Evolutionary conservation across 1,140 invertebrate genomes (phyloP), one percentile per base, ranked within the genome.

Genomic region (Lepidurus couesii): DNA sequence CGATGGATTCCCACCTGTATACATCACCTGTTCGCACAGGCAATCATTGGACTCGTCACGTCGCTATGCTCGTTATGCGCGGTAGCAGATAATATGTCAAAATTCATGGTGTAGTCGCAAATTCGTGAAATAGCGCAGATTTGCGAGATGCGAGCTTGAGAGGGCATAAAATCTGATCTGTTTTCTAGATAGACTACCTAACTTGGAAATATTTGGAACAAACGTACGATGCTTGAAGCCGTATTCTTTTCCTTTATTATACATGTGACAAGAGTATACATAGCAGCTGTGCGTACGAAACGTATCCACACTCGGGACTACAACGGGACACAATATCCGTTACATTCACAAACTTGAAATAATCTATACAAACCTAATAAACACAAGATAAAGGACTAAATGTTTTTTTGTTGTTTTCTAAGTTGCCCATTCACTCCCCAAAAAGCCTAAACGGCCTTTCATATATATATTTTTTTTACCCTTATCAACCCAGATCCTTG

Each of bases 201-300:
- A 34, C 26, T 34, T 3, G 26, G 34, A 4, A 10, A 3, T 47
- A 16, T 47, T 10, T 47, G 16, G 1, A 11, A 47, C 4, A 47
- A 47, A 47, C 1, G 45, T 16, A 47, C 10, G 45, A 21, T 65
- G 8, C 16, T 65, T 65, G 21, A 65, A 65, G 53, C 53, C 53
- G 21, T 13, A 21, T 65, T 65, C 8, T n/a, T 65, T 65, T 65
- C 53, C 16, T 65, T 65, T 65, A 34, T 34, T 34, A 65, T 21
- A 65, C 8, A 21, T n/a, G 53, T 65, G 53, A 65, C 53, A 16
- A 65, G 53, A 65, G 13, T 65, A 65, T n/a, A 65, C 53, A 65
- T 65, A 65, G 53, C 53, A 65, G 13, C 53, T 65, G 53, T 65
- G 53, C 53, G 53, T 65, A 65, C 53, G 53, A 65, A 65, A 65